Evolutionary conservation across 1,140 invertebrate genomes (phyloP), one percentile per base, ranked within the genome.

Genomic region (Panagrolaimus sp.): DNA sequence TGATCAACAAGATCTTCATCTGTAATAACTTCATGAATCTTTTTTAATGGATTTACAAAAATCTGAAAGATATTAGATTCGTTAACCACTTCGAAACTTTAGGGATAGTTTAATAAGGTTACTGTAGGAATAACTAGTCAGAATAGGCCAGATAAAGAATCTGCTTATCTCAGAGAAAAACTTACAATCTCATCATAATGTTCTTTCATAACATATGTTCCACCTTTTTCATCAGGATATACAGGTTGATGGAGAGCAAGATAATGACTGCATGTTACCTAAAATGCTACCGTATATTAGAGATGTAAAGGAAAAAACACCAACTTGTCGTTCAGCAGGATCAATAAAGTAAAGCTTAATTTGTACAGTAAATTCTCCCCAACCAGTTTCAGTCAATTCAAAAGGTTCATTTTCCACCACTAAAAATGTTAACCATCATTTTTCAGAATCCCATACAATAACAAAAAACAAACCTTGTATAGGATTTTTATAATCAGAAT

Each of bases 311-410:
- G 21, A 24, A 24, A 58, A 26, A 66, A 47, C 63, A 88, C 88
- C 89, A 85, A 94, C 94, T 43, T 91, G 91, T 85, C 91, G 87
- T 86, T 97, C 96, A 84, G 94, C 95, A 7, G 92, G 90, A 87
- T 99, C 96, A 81, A 93, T 89, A 81, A 98, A 98, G 85, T 93
- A 94, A 68, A 99, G 93, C 84, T 98, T 97, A 24, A 98, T 97
- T 32, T 93, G 90, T 75, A 98, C 91, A 85, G 98, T 96, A 86
- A 99, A 99, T 86, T 99, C 96, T 78, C 96, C 96, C 96, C 96
- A 99, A 1, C 96, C 96, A 64, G 96, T 98, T 86, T 99, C 96
- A 0, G 90, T 93, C 0, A 99, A 88, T 87, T 98, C 94, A 84
- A 96, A 99, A 0, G 96, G 96, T 3, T 94, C 93, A 83, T 94